These are phyloP conservation scores for Coregonus suidteri DNA, from an alignment of 2,797 vertebrate species.

Conservation along the genomic window DNA sequence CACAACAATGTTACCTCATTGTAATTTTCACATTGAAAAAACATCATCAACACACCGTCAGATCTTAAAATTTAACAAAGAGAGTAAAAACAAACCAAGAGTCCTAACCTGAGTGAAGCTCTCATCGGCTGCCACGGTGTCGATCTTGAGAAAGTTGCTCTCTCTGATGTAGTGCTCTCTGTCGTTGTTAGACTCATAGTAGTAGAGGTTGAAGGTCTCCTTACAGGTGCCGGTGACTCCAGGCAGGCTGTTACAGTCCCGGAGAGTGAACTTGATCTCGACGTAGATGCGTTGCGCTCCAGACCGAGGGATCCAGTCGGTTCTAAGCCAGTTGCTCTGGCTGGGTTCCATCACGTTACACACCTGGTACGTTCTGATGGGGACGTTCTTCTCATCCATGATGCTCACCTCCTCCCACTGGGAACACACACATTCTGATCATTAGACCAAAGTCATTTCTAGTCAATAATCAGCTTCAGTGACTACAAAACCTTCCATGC, in stretches of 20 bases:
- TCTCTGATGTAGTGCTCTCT: conserved; percentile 94
- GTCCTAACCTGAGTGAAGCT: conserved; percentile 93
- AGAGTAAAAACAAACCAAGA: background rate
- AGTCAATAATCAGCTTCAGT: background rate
- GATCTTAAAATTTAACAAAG: background rate
- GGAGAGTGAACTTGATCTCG: conserved; percentile 96
- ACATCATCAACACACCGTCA: too few species aligned
- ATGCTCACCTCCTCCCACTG: conserved; percentile 99
- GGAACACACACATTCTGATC: conserved; percentile 15
- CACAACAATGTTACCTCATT: background rate
- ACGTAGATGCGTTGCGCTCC: conserved; percentile 95
- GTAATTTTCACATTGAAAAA: too few species aligned
- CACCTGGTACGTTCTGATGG: conserved; percentile 97
- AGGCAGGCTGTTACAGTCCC: conserved; percentile 96
- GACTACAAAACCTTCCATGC: background rate
- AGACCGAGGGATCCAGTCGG: conserved; percentile 95
- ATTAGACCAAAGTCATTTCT: background rate
- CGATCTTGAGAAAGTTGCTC: conserved; percentile 95
- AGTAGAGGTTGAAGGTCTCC: conserved; percentile 99
- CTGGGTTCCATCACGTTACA: conserved; percentile 96
- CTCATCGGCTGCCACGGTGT: conserved; percentile 97
- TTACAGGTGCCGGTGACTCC: conserved; percentile 98
- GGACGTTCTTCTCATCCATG: conserved; percentile 99
- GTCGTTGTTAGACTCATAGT: conserved; percentile 95
- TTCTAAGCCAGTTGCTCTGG: conserved; percentile 98